A percentile compares a stretch with the other conserved stretches of the same genome.
Evolutionary conservation across 2,797 vertebrate genomes (phyloP).

Genomic region (Neosalanx taihuensis): DNA sequence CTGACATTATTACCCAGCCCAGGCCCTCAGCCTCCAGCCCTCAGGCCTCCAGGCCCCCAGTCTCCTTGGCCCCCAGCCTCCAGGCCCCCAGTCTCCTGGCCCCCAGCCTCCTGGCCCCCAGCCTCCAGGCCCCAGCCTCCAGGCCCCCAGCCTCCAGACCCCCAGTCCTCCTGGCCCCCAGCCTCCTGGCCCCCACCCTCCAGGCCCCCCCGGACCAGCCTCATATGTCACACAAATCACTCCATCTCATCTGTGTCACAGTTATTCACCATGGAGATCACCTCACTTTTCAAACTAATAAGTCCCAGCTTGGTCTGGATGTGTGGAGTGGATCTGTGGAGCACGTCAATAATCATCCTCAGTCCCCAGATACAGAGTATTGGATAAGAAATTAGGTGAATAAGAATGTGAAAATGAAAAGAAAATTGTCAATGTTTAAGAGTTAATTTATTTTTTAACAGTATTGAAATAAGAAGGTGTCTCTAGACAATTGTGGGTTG

Average conservation of each 20-base stretch:
- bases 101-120: too few relatives aligned
- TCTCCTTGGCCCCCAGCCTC: too few relatives aligned
- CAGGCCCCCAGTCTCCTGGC: too few relatives aligned
- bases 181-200: too few relatives aligned
- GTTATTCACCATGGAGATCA: neutral
- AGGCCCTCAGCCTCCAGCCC: neutral
- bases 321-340: neutral
- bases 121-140: too few relatives aligned
- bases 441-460: neutral
- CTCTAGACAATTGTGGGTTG: neutral
- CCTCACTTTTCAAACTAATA: neutral
- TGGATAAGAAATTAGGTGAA: slow-evolving; percentile 1
- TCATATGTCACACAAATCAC: neutral
- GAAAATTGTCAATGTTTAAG: neutral
- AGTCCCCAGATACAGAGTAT: neutral
- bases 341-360: neutral
- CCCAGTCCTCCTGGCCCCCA: too few relatives aligned
- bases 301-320: too few relatives aligned
- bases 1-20: neutral
- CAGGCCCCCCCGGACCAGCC: neutral
- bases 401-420: neutral
- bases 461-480: neutral
- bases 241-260: neutral
- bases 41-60: too few relatives aligned
- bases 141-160: too few relatives aligned